Evolutionary conservation across 2,797 vertebrate genomes (phyloP), one percentile per base, ranked within the genome.

Genomic region (Mustela erminea): DNA sequence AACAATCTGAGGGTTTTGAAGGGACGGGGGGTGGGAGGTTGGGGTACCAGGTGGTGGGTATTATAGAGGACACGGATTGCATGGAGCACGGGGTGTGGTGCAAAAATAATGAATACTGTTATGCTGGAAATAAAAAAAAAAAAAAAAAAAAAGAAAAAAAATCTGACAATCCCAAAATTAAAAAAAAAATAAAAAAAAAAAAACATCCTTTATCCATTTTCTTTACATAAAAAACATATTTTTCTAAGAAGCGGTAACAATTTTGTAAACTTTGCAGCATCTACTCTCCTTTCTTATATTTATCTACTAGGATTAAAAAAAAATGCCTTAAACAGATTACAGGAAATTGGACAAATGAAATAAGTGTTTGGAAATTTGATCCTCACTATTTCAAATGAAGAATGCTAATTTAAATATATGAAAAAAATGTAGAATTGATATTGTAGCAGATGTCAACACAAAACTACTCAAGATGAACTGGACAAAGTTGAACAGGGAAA

Each of bases 131-230:
- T n/a, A n/a, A n/a, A n/a, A n/a, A n/a, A n/a, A n/a, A n/a, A n/a
- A n/a, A n/a, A n/a, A n/a, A n/a, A n/a, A n/a, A n/a, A n/a, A n/a
- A n/a, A n/a, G n/a, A n/a, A n/a, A n/a, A n/a, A n/a, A n/a, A n/a
- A n/a, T n/a, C n/a, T n/a, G n/a, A n/a, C n/a, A n/a, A n/a, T n/a
- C n/a, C n/a, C n/a, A n/a, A n/a, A n/a, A n/a, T n/a, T n/a, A n/a
- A n/a, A n/a, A n/a, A n/a, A n/a, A n/a, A n/a, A n/a, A n/a, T n/a
- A n/a, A n/a, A n/a, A n/a, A n/a, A n/a, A n/a, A n/a, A n/a, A 64
- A 93, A 70, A 27, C 4, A 93, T 80, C 21, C 78, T 95, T 92
- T 93, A 96, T 92, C 38, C 23, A 21, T 96, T 93, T 89, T 32
- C 25, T 38, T 93, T 64, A 94, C 72, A 83, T n/a, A 68, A 60